Percentiles rank a stretch among this genome's conserved stretches.
These are phyloP conservation scores for Acanthosepion pharaonis DNA, from an alignment of 2,888 invertebrate genomes.

Conservation along the genomic window DNA sequence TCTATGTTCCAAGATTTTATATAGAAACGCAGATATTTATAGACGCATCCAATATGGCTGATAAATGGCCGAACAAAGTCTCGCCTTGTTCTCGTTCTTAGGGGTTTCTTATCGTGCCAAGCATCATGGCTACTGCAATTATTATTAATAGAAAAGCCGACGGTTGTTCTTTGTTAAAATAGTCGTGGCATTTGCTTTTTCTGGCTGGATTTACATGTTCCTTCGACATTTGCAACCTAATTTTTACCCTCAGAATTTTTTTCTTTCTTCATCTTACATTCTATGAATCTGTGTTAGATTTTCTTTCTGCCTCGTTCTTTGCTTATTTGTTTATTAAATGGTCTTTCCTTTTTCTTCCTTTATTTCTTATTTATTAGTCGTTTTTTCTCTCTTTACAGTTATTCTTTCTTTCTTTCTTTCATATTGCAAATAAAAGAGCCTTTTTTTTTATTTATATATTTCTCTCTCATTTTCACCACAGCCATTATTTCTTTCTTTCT, in stretches of 20 bases:
- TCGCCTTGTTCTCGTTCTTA: conserved; percentile 15
- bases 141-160: conserved; percentile 11
- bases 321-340: background rate
- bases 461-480: no score
- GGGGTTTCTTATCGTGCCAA: background rate
- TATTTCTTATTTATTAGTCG: background rate
- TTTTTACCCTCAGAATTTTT: background rate
- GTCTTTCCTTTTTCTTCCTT: background rate
- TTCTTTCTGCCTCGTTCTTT: background rate
- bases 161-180: conserved; percentile 4
- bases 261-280: background rate
- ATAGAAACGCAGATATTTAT: background rate
- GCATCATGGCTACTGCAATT: background rate
- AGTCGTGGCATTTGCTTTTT: background rate
- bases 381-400: background rate
- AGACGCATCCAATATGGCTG: background rate
- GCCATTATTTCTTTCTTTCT: no score
- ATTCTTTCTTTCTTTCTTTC: background rate
- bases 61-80: background rate
- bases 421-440: background rate
- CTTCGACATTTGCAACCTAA: background rate
- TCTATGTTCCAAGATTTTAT: background rate
- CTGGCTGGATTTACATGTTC: background rate
- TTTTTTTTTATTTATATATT: no score
- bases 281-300: background rate